Evolutionary conservation across 1,140 invertebrate genomes (phyloP), one percentile per base, ranked within the genome.

Genomic region (Hydropsyche tenuis): DNA sequence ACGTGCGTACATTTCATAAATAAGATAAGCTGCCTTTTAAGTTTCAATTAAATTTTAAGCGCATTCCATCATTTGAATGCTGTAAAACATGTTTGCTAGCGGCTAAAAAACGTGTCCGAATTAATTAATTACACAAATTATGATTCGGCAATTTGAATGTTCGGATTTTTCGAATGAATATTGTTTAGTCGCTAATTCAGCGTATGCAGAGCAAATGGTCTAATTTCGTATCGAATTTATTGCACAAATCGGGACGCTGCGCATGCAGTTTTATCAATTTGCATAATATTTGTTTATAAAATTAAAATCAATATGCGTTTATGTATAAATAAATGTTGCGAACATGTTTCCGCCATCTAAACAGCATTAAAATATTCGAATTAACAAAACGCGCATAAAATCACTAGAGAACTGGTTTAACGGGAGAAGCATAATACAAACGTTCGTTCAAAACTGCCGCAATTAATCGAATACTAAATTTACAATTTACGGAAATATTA

Each of bases 291-390:
- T 27, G 56, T 60, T 60, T 60, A 60, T 60, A 23, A 56, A 56
- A 56, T 56, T 23, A 56, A 22, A 60, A 60, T 60, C 20, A 23
- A 37, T 37, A 37, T 9, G 9, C 30, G 30, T 37, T 37, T 60
- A 18, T 23, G 20, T 53, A 53, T 53, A 53, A 9, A 60, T 60
- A 60, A 60, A 60, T 53, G 22, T n/a, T 6, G 51, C 51, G 5
- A 53, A 53, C 56, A 23, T n/a, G 45, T 16, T 16, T 16, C 12
- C 45, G 16, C 11, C 45, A 56, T 25, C 56, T 60, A 60, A 60
- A 60, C 56, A 60, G 56, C 56, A 60, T 60, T 60, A 60, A 60
- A 60, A 60, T 60, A 60, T 60, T 60, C 22, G 7, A 60, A 60
- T 60, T 60, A 60, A 60, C 56, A 25, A 60, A 60, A 60, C 56